A percentile compares a stretch with the other conserved stretches of the same genome.
These are phyloP conservation scores for Drosophila willistoni DNA, from an alignment of 1,140 invertebrate genomes.

Conservation along the genomic window DNA sequence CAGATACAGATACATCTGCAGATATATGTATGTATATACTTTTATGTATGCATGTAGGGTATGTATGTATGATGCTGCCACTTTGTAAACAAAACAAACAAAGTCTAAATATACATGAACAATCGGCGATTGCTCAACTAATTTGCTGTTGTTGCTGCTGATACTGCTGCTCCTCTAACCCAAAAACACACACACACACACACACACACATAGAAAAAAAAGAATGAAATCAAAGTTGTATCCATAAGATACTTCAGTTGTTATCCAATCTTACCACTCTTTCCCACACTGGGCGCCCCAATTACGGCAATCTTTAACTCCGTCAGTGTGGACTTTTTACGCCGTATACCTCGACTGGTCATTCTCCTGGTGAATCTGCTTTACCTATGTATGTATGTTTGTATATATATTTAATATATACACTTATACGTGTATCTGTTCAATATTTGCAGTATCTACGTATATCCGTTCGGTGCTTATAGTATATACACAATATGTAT, in stretches of 20 bases:
- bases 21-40: constrained; percentile 20
- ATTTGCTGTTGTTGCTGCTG: constrained; percentile 75
- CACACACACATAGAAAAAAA: too few relatives aligned
- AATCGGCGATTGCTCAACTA: constrained; percentile 77
- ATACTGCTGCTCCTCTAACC: constrained; percentile 13
- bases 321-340: constrained; percentile 94
- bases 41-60: constrained; percentile 18
- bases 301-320: constrained; percentile 95
- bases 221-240: constrained; percentile 39
- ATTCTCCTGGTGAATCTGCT: constrained; percentile 74
- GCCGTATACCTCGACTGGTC: constrained; percentile 89
- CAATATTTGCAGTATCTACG: constrained; percentile 18
- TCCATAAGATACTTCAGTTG: constrained; percentile 37
- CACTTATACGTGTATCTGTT: neutral
- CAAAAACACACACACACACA: neutral
- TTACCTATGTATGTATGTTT: constrained; percentile 2
- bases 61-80: constrained; percentile 39
- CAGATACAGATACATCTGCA: constrained; percentile 30
- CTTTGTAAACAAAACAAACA: constrained; percentile 81
- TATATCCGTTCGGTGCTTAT: constrained; percentile 50
- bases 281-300: constrained; percentile 93
- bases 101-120: constrained; percentile 75
- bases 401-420: too few relatives aligned
- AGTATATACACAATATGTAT: neutral
- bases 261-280: constrained; percentile 88